phyloP scores from a whole-genome alignment of 2,113 vertebrate genomes.

The Naja naja region DNA sequence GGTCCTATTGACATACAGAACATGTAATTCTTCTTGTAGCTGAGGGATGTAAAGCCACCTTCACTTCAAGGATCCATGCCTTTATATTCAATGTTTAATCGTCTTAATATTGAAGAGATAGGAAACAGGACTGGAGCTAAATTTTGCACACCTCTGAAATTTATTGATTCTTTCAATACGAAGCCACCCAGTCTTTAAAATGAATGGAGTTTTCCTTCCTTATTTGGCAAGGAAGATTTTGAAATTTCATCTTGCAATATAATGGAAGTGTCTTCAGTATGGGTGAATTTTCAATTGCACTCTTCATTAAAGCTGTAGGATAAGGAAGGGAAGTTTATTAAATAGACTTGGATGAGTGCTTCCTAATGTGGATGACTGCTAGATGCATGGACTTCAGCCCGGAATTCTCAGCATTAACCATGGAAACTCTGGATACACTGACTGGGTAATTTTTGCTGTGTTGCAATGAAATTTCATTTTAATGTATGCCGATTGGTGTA shows the following conservation, averaged over 20 bases:
- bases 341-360: not conserved
- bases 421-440: not conserved
- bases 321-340: not conserved
- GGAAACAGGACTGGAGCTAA: not conserved
- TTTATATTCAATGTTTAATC: not conserved
- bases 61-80: constrained; percentile 33
- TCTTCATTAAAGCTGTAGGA: not conserved
- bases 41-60: constrained; percentile 40
- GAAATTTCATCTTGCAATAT: not conserved
- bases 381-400: not conserved
- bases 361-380: not conserved
- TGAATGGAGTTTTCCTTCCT: not conserved
- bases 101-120: constrained; percentile 31
- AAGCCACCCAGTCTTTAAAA: not conserved
- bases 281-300: not conserved
- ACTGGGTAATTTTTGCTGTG: not conserved
- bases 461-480: too few relatives aligned
- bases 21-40: constrained; percentile 38
- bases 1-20: constrained; percentile 34
- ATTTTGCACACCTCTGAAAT: constrained; percentile 9
- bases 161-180: not conserved
- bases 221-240: not conserved
- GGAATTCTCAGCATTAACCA: not conserved
- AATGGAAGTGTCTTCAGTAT: not conserved
- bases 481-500: too few relatives aligned